Percentiles rank a stretch among this genome's conserved stretches.
These are phyloP conservation scores for Drosophila bifasciata DNA, from an alignment of 1,140 invertebrate genomes.

Conservation along the genomic window DNA sequence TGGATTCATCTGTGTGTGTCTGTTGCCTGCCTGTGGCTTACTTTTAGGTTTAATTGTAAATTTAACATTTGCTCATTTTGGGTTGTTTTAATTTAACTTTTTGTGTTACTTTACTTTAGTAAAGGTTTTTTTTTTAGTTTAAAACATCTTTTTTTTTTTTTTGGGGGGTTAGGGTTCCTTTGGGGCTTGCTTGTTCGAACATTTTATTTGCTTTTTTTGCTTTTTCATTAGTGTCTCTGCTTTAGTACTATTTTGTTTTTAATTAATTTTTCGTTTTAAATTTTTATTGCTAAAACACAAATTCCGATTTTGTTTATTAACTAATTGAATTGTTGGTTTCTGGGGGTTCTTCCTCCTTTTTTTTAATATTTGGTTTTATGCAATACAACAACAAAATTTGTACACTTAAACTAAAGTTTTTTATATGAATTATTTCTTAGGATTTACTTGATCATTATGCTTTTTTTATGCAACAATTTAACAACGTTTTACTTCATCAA, in stretches of 20 bases:
- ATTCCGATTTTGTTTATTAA: constrained; percentile 65
- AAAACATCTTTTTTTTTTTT: constrained; percentile 70
- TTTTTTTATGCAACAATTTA: constrained; percentile 76
- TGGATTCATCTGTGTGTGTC: constrained; percentile 52
- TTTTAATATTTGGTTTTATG: constrained; percentile 61
- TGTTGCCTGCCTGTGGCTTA: constrained; percentile 51
- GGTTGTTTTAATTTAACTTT: constrained; percentile 70
- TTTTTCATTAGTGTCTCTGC: constrained; percentile 39
- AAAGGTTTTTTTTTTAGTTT: constrained; percentile 69
- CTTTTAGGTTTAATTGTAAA: constrained; percentile 74
- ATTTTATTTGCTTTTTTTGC: constrained; percentile 40
- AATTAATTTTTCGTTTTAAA: constrained; percentile 64
- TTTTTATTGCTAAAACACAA: constrained; percentile 81
- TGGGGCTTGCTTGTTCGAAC: constrained; percentile 36
- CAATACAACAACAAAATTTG: constrained; percentile 79
- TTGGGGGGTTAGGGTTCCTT: constrained; percentile 51
- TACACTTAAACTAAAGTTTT: constrained; percentile 77
- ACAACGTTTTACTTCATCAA: constrained; percentile 79
- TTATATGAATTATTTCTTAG: constrained; percentile 71
- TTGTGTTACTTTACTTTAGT: constrained; percentile 62
- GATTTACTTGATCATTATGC: constrained; percentile 73
- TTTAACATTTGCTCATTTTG: constrained; percentile 78
- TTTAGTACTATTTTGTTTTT: constrained; percentile 51
- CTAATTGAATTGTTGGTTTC: constrained; percentile 49
- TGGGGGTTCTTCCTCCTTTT: constrained; percentile 24